Evolutionary conservation across 2,113 vertebrate genomes (phyloP).

Genomic region (Agelaius phoeniceus): DNA sequence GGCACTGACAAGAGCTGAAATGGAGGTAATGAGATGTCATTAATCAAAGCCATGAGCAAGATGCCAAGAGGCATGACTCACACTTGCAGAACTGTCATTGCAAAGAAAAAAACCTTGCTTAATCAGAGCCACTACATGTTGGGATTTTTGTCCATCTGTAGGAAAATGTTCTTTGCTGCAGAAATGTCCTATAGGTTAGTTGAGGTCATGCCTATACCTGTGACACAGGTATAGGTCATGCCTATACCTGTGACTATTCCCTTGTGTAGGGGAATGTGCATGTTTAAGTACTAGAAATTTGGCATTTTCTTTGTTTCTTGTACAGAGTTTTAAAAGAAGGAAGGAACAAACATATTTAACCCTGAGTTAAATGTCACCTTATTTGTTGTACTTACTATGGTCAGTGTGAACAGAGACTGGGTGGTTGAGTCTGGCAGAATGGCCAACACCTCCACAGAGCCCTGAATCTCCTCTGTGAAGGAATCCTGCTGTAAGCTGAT

Average conservation of each 20-base stretch:
- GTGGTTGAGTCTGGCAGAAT: slow-evolving; percentile 48
- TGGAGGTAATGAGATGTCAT: not conserved
- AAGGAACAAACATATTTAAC: not conserved
- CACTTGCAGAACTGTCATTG: not conserved
- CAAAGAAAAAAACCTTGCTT: not conserved
- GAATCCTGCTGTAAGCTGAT: slow-evolving; percentile 54
- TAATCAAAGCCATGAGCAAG: not conserved
- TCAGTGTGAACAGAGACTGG: slow-evolving; percentile 64
- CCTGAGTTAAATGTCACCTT: not conserved
- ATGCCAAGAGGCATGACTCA: not conserved
- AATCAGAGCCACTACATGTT: not conserved
- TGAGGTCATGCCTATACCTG: not conserved
- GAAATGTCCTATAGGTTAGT: not conserved
- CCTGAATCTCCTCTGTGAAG: slow-evolving; percentile 48
- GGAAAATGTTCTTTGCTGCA: not conserved
- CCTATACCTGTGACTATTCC: not conserved
- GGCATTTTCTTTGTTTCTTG: not conserved
- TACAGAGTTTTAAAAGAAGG: not conserved
- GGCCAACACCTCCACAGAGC: slow-evolving; percentile 66
- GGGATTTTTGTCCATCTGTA: not conserved
- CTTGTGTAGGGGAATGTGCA: not conserved
- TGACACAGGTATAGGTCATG: not conserved
- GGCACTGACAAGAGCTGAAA: not conserved
- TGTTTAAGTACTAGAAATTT: not conserved
- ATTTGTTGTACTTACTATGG: slow-evolving; percentile 61